A percentile compares a stretch with the other conserved stretches of the same genome.
Conservation (phyloP, 2,888 invertebrate species). For the Trichacis sp. region DNA sequence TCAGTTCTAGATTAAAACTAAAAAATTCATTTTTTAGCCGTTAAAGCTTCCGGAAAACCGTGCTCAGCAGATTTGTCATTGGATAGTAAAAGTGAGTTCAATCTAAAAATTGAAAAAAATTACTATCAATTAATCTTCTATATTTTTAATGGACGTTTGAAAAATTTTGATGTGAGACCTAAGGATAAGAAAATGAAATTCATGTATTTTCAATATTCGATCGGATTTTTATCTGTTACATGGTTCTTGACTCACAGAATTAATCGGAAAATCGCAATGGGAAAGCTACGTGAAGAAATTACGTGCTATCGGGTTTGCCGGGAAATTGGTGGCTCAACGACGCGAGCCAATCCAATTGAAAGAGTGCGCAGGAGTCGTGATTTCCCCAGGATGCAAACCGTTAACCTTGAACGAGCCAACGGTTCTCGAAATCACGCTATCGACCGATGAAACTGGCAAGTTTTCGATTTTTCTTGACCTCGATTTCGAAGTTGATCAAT, state of each 20-base stretch:
- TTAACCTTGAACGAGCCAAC: constrained; percentile 51
- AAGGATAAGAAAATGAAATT: too few species aligned
- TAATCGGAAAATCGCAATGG: constrained; percentile 62
- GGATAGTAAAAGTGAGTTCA: constrained; percentile 51
- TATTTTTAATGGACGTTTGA: too few species aligned
- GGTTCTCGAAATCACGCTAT: constrained; percentile 48
- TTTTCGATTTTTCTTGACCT: too few species aligned
- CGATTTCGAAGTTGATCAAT: too few species aligned
- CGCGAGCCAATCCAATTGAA: constrained; percentile 53
- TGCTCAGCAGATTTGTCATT: constrained; percentile 70
- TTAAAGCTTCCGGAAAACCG: constrained; percentile 73
- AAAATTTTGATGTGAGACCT: too few species aligned
- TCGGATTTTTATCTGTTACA: too few species aligned
- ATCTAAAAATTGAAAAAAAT: too few species aligned
- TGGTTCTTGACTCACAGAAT: constrained; percentile 43
- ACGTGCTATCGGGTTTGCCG: constrained; percentile 54
- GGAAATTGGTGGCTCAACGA: constrained; percentile 54
- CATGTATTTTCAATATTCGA: too few species aligned
- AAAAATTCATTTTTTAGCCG: constrained; percentile 70
- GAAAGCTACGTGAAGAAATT: constrained; percentile 59
- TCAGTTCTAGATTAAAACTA: too few species aligned
- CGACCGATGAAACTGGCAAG: constrained; percentile 27
- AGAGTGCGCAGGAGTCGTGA: constrained; percentile 53
- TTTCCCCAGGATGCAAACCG: constrained; percentile 55
- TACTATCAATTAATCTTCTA: too few species aligned